A percentile compares a stretch with the other conserved stretches of the same genome.
Evolutionary conservation across 1,140 invertebrate species (phyloP).

Genomic region (Sarcophaga peregrina): DNA sequence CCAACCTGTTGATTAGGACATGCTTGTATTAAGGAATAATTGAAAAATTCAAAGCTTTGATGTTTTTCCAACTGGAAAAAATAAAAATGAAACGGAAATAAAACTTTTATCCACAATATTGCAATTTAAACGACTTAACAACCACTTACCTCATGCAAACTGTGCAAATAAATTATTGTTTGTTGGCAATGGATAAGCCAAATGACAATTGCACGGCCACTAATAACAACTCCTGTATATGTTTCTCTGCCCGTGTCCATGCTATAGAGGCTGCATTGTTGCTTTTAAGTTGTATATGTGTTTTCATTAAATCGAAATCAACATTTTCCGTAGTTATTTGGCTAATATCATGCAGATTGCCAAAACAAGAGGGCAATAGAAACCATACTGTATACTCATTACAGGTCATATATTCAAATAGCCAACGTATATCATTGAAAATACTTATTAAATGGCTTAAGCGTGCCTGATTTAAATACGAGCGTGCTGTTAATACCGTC

Average conservation of each 20-base stretch:
- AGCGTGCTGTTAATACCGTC: background rate
- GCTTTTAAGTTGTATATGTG: background rate
- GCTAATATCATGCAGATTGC: background rate
- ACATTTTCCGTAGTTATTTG: constrained; percentile 1
- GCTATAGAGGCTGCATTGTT: background rate
- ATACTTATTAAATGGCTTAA: background rate
- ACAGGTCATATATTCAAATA: constrained; percentile 1
- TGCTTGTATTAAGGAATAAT: background rate
- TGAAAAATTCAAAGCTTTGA: background rate
- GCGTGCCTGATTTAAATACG: background rate
- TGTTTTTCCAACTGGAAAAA: background rate
- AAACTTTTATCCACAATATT: background rate
- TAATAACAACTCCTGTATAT: background rate
- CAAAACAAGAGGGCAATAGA: background rate
- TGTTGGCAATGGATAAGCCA: constrained; percentile 14
- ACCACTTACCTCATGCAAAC: background rate
- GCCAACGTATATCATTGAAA: background rate
- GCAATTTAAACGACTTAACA: background rate
- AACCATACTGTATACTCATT: background rate
- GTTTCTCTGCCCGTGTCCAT: background rate
- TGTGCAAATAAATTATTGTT: constrained; percentile 5
- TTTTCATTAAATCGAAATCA: constrained; percentile 13
- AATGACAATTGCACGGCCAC: background rate
- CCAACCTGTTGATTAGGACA: background rate
- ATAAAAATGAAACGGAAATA: background rate